Base-by-base conservation (phyloP, 2,888 invertebrate genomes). In the Bugula neritina region DNA sequence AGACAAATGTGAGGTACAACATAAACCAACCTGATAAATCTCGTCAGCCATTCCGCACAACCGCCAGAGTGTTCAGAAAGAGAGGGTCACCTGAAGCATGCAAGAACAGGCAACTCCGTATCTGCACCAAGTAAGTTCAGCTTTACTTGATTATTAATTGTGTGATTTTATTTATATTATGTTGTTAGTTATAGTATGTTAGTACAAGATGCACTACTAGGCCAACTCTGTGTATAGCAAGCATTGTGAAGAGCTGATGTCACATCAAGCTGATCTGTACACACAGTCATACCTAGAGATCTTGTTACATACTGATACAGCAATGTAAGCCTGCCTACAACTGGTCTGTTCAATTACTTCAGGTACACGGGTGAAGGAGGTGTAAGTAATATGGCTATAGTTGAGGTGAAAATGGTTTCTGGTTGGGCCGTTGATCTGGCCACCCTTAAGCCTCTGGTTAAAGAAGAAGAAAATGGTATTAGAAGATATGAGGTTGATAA, bases 351-450 rank as follows among this genome's bases (percentile, higher is more conserved):
- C n/a, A n/a, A n/a, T n/a, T n/a, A n/a, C 71, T 78, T 25, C 63
- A 63, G 78, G 17, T 79, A 77, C 72, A 54, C 57, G 1, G 75
- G 77, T 69, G 79, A 85, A 1, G 87, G 87, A 74, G 85, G 84
- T 73, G 84, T 88, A 75, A 92, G 92, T 74, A 95, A 95, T 76
- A 91, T 95, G 90, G 92, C 93, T 21, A 90, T 95, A 0, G 90
- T 95, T 87, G 93, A 94, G 79, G 90, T 95, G 0, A 89, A 89
- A 74, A 86, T 96, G 73, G 94, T 94, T 0, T 94, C 94, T 0
- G 95, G 96, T n/a, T 96, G 91, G 81, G 89, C 91, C 0, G 91
- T 92, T 0, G 92, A 94, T 77, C 79, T 82, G 85, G 89, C 75
- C 90, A 80, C 84, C 90, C 77, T 90, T 90, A 75, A 76, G 71